Evolutionary conservation across 1,140 invertebrate genomes (phyloP), one percentile per base, ranked within the genome.

Genomic region (Phymastichus coffea): DNA sequence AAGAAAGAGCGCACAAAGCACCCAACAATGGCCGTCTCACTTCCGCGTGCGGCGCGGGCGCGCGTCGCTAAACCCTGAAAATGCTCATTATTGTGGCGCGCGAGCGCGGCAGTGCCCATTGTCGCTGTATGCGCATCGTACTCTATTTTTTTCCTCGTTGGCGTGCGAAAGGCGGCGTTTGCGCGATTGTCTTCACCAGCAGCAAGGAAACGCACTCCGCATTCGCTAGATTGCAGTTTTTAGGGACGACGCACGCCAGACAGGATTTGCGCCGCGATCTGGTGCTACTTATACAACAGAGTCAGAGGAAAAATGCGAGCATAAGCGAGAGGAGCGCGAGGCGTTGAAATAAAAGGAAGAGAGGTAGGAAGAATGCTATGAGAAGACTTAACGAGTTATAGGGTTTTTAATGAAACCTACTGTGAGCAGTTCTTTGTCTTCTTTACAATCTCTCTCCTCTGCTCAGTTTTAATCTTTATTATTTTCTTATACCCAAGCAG

Each of bases 1-100:
- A n/a, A n/a, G n/a, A n/a, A n/a, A n/a, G n/a, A n/a, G n/a, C 14
- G 28, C 22, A n/a, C n/a, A n/a, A n/a, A n/a, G n/a, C n/a, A n/a
- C n/a, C n/a, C 28, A 12, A 48, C 35, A 59, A 59, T 59, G 49
- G 40, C 20, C 48, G 38, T 59, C 33, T n/a, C 6, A 33, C 6
- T 33, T 33, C 6, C 28, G 12, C 28, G 12, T 6, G 6, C 6
- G 1, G 33, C 33, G 30, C 46, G 28, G 15, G 15, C 14, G 55
- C 35, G 35, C 52, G 15, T 61, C 46, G 46, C 55, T 61, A 61
- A 61, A 49, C 38, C 14, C 30, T 55, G 51, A 61, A 61, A 61
- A 61, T 61, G 44, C 51, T 61, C 59, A 61, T 61, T 61, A 61
- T 56, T 51, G 46, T 17, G 46, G 37, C 46, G 17, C 44, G 47